Conservation (phyloP, 23 tunicate species). For the Styela clava region DNA sequence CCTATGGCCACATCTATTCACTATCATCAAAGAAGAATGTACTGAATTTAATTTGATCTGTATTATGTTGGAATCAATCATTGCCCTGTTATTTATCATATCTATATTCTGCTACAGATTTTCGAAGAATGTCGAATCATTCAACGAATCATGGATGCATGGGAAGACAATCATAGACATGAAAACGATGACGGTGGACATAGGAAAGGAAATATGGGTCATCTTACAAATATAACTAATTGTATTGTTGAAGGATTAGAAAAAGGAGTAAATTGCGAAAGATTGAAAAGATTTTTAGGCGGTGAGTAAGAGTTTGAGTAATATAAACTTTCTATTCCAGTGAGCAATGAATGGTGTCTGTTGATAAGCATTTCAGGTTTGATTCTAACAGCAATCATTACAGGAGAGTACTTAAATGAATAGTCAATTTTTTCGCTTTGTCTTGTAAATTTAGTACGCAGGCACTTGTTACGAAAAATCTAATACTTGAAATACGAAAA, state of each 20-base stretch:
- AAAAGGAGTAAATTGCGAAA: slow-evolving; percentile 66
- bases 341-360: too few species aligned
- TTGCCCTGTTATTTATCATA: too few species aligned
- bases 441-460: too few species aligned
- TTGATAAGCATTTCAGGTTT: too few species aligned
- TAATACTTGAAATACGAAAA: too few species aligned
- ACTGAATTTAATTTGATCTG: too few species aligned
- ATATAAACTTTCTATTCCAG: too few species aligned
- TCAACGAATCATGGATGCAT: slow-evolving; percentile 91
- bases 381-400: not conserved
- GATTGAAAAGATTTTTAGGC: slow-evolving; percentile 69
- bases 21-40: too few species aligned
- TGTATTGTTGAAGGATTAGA: slow-evolving; percentile 74
- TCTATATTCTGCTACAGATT: too few species aligned
- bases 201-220: slow-evolving; percentile 95
- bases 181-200: slow-evolving; percentile 84
- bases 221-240: slow-evolving; percentile 76
- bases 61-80: too few species aligned
- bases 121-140: slow-evolving; percentile 94
- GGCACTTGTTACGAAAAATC: too few species aligned
- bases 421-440: not conserved
- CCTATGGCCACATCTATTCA: too few species aligned
- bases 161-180: slow-evolving; percentile 77
- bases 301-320: slow-evolving; percentile 55
- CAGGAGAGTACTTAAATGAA: not conserved